Evolutionary conservation across 2,113 vertebrate species (phyloP).

Genomic region (Phycodurus eques): DNA sequence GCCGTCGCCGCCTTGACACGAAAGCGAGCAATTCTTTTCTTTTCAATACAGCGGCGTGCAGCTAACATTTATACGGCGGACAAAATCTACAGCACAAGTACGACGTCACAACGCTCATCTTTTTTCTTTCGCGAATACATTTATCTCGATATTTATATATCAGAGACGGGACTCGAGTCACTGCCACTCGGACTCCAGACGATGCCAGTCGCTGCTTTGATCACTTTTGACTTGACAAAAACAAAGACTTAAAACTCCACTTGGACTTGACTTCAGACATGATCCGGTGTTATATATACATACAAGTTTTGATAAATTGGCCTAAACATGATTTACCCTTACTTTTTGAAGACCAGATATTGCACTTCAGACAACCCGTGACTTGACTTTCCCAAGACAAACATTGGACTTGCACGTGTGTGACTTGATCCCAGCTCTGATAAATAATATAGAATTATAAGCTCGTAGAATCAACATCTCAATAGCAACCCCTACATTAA

Average conservation of each 20-base stretch:
- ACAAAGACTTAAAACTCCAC: constrained; percentile 8
- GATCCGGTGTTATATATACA: background rate
- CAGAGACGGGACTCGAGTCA: background rate
- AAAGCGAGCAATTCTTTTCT: constrained; percentile 19
- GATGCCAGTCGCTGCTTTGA: background rate
- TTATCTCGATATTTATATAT: constrained; percentile 30
- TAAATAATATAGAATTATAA: background rate
- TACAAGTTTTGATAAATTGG: too few species aligned
- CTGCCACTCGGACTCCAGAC: background rate
- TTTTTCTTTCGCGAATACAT: constrained; percentile 45
- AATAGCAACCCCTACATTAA: constrained; percentile 59
- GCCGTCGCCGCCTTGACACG: background rate
- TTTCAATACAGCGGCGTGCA: constrained; percentile 50
- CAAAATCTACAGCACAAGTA: constrained; percentile 51
- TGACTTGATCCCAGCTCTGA: background rate
- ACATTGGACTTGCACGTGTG: background rate
- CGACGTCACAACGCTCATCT: constrained; percentile 63
- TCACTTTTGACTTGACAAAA: background rate
- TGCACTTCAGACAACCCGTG: background rate
- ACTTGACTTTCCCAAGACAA: background rate
- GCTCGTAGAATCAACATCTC: constrained; percentile 63
- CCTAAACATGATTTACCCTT: too few species aligned
- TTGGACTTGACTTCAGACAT: background rate
- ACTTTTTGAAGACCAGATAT: too few species aligned
- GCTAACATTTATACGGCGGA: constrained; percentile 28